Percentiles rank a stretch among this genome's conserved stretches.
Evolutionary conservation across 64 coral and sea anemone genomes (phyloP).

Genomic region (Pocillopora verrucosa): DNA sequence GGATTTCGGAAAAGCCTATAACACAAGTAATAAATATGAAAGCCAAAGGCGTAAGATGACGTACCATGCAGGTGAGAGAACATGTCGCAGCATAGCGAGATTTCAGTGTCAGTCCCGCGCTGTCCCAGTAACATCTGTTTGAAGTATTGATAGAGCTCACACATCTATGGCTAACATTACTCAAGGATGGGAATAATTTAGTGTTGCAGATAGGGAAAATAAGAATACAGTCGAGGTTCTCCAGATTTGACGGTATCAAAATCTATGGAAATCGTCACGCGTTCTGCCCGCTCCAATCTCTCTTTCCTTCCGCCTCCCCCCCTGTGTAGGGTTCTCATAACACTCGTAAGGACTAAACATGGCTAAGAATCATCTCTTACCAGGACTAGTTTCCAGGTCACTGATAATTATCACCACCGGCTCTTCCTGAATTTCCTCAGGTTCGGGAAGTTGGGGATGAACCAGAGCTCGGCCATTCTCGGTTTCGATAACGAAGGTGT

Average conservation of each 20-base stretch:
- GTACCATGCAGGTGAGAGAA: no score
- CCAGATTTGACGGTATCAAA: no score
- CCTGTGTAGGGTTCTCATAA: neutral
- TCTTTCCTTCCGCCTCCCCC: neutral
- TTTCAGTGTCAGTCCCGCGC: no score
- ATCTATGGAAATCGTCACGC: no score
- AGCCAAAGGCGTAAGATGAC: no score
- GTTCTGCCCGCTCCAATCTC: neutral
- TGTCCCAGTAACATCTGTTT: no score
- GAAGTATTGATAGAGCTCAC: no score
- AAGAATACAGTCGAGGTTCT: no score
- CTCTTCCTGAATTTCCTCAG: constrained; percentile 57
- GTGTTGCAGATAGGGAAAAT: no score
- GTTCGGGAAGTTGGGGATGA: constrained; percentile 77
- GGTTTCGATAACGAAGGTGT: constrained; percentile 86
- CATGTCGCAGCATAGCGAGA: no score
- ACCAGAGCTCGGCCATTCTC: constrained; percentile 64
- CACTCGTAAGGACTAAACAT: neutral
- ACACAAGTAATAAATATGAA: neutral
- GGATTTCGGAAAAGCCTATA: constrained; percentile 59
- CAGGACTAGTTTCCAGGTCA: constrained; percentile 58
- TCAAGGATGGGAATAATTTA: no score
- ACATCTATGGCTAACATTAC: no score
- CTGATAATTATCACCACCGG: constrained; percentile 79
- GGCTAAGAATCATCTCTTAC: constrained; percentile 1